phyloP scores from a whole-genome alignment of 37 sponge, comb jelly and placozoan species.

The Mnemiopsis leidyi region DNA sequence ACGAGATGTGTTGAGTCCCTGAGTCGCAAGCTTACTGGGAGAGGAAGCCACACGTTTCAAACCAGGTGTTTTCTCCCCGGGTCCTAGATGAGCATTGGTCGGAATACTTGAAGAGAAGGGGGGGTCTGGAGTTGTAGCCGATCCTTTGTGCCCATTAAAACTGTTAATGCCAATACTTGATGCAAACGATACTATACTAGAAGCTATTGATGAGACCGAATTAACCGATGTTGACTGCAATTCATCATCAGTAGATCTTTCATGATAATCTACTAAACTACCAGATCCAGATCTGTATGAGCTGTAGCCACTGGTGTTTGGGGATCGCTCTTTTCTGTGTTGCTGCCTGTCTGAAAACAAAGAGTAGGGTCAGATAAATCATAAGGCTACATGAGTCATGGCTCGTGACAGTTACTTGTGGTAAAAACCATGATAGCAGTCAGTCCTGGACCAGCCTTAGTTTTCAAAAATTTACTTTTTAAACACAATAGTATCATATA shows the following conservation, averaged over 20 bases:
- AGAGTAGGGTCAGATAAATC: background rate
- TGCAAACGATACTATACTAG: conserved; percentile 42
- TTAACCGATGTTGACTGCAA: conserved; percentile 15
- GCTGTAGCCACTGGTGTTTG: conserved; percentile 20
- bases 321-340: background rate
- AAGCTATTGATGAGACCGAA: conserved; percentile 16
- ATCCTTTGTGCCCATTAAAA: background rate
- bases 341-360: background rate
- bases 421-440: too few species aligned
- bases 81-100: background rate
- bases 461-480: too few species aligned
- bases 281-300: conserved; percentile 18
- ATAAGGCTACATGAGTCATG: background rate
- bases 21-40: conserved; percentile 28
- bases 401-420: too few species aligned
- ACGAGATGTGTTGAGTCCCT: background rate
- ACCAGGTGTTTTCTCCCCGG: background rate
- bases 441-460: too few species aligned
- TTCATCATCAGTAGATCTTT: conserved; percentile 49
- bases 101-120: conserved; percentile 50
- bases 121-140: conserved; percentile 21
- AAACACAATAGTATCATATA: too few species aligned
- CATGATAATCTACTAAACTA: conserved; percentile 44
- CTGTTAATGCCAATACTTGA: background rate
- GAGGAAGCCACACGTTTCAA: conserved; percentile 44